These are phyloP conservation scores for Brachionichthys hirsutus DNA, from an alignment of 2,113 vertebrate species.

Conservation along the genomic window DNA sequence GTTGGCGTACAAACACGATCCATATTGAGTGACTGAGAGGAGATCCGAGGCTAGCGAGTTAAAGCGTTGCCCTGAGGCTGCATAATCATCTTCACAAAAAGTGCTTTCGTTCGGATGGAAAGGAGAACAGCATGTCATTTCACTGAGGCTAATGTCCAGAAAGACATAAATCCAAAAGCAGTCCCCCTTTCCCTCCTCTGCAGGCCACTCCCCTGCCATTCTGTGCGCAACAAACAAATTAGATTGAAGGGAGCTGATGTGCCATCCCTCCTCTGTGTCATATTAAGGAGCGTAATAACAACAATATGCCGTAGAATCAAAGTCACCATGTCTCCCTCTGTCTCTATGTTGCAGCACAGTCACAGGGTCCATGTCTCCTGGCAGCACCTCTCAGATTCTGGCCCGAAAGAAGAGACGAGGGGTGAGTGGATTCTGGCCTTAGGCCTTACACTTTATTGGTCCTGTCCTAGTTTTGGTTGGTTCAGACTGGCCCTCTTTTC, in stretches of 20 bases:
- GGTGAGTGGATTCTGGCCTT: constrained; percentile 76
- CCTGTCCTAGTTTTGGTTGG: not conserved
- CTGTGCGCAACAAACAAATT: constrained; percentile 68
- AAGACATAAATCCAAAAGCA: constrained; percentile 67
- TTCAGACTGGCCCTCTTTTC: constrained; percentile 10
- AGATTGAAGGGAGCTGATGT: constrained; percentile 73
- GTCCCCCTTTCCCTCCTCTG: constrained; percentile 60
- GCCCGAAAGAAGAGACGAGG: constrained; percentile 95
- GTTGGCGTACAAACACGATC: constrained; percentile 73
- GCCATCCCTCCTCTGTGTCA: constrained; percentile 72
- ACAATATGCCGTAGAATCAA: constrained; percentile 77
- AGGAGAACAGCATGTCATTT: constrained; percentile 72
- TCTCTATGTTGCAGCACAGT: constrained; percentile 79
- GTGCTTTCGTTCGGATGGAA: constrained; percentile 60
- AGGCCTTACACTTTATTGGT: constrained; percentile 21
- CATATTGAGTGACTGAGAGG: constrained; percentile 63
- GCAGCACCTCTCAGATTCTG: constrained; percentile 88
- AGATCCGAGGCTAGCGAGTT: constrained; percentile 44
- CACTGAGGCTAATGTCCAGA: constrained; percentile 73
- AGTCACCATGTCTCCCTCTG: constrained; percentile 45
- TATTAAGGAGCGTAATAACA: constrained; percentile 77
- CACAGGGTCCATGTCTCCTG: constrained; percentile 87
- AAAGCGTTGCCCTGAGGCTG: constrained; percentile 60
- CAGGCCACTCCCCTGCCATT: constrained; percentile 47
- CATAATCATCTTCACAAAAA: constrained; percentile 70